phyloP scores from a whole-genome alignment of 2,888 invertebrate species.

The Kryphioiulus occultus region DNA sequence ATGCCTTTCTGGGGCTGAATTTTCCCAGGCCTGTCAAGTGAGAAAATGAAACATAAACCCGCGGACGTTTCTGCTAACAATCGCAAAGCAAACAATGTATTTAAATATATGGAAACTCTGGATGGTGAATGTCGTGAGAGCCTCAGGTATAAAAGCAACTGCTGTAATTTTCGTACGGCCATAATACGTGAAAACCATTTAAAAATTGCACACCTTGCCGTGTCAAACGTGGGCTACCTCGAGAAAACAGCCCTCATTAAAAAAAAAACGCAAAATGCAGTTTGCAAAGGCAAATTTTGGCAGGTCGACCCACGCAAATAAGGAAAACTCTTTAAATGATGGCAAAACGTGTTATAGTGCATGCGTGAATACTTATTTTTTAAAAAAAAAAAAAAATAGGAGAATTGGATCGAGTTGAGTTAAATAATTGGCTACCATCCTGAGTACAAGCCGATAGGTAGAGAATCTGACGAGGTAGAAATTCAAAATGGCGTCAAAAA shows the following conservation, averaged over 20 bases:
- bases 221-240: background rate
- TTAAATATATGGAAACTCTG: constrained; percentile 33
- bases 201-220: constrained; percentile 28
- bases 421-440: background rate
- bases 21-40: constrained; percentile 32
- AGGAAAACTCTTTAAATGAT: background rate
- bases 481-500: too few relatives aligned
- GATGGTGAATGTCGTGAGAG: constrained; percentile 28
- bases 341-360: background rate
- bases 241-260: background rate
- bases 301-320: constrained; percentile 13
- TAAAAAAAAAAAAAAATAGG: background rate
- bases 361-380: background rate
- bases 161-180: background rate
- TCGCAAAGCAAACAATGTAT: constrained; percentile 34
- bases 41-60: constrained; percentile 31
- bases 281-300: constrained; percentile 3
- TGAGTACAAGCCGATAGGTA: background rate
- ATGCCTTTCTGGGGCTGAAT: constrained; percentile 1
- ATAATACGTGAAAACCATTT: constrained; percentile 32
- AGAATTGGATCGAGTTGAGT: background rate
- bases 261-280: background rate
- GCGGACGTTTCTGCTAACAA: constrained; percentile 8
- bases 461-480: background rate
- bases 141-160: background rate